A percentile compares a stretch with the other conserved stretches of the same genome.
These are phyloP conservation scores for Conopomorpha cramerella DNA, from an alignment of 1,140 invertebrate species.

Conservation along the genomic window DNA sequence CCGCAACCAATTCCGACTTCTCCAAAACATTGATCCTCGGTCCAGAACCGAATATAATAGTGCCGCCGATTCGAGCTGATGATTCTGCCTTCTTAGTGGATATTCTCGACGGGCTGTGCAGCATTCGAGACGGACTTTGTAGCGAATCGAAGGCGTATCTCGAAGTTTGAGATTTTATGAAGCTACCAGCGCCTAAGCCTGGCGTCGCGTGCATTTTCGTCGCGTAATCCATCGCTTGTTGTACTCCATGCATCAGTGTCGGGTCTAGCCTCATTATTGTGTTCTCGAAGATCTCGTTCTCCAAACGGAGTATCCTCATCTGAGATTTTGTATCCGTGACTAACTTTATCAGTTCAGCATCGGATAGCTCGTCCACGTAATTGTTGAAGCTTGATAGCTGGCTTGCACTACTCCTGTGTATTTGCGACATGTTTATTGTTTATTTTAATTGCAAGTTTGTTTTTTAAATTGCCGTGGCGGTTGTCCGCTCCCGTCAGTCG, in stretches of 20 bases:
- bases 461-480: too few relatives aligned
- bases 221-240: conserved; percentile 44
- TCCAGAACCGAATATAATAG: conserved; percentile 22
- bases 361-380: conserved; percentile 30
- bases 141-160: conserved; percentile 37
- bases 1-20: conserved; percentile 42
- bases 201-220: conserved; percentile 27
- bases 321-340: conserved; percentile 32
- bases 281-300: conserved; percentile 46
- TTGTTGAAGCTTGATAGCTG: conserved; percentile 24
- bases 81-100: conserved; percentile 32
- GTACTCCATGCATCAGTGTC: conserved; percentile 31
- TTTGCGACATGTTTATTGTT: conserved; percentile 7
- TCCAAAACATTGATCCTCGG: conserved; percentile 43
- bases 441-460: neutral
- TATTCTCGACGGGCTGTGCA: conserved; percentile 9
- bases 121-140: conserved; percentile 24
- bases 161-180: conserved; percentile 30
- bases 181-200: conserved; percentile 23
- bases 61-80: conserved; percentile 31
- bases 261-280: conserved; percentile 43
- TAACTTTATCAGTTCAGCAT: conserved; percentile 33
- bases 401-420: conserved; percentile 23
- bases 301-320: conserved; percentile 26
- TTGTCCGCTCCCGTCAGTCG: too few relatives aligned